These are phyloP conservation scores for Heliocidaris erythrogramma DNA, from an alignment of 35 echinoderm and acorn worm species.

Conservation along the genomic window DNA sequence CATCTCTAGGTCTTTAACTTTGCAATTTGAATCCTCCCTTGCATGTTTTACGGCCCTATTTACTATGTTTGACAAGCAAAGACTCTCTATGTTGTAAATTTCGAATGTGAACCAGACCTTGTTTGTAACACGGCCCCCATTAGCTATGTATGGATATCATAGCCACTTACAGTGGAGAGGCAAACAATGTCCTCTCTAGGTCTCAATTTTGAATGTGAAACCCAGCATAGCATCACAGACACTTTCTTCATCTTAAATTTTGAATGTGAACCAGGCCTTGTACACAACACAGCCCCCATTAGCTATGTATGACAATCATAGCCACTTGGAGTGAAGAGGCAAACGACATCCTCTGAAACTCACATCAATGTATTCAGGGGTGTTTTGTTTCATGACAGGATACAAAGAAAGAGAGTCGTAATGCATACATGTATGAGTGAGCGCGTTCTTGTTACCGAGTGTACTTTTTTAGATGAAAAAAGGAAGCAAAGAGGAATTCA, in stretches of 20 bases:
- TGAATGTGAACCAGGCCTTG: background rate
- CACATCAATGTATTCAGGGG: conserved; percentile 37
- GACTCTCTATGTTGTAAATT: too few species aligned
- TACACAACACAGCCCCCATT: background rate
- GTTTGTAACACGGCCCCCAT: too few species aligned
- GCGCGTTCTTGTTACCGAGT: background rate
- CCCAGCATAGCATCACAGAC: too few species aligned
- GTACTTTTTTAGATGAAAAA: background rate
- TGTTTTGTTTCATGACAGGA: conserved; percentile 32
- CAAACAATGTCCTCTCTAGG: too few species aligned
- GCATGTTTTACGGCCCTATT: too few species aligned
- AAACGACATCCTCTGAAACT: background rate
- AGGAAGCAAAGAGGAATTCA: background rate
- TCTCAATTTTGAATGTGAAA: background rate
- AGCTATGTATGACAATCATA: conserved; percentile 7
- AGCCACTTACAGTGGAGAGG: too few species aligned
- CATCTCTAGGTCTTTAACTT: background rate
- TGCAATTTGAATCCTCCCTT: too few species aligned
- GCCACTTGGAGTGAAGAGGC: background rate
- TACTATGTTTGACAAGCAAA: too few species aligned
- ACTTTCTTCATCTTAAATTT: background rate
- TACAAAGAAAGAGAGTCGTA: background rate
- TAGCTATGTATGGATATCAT: too few species aligned
- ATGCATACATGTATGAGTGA: background rate
- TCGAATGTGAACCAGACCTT: too few species aligned